Evolutionary conservation across 2,797 vertebrate species (phyloP), one percentile per base, ranked within the genome.

Genomic region (Pseudotriccus pelzelni): DNA sequence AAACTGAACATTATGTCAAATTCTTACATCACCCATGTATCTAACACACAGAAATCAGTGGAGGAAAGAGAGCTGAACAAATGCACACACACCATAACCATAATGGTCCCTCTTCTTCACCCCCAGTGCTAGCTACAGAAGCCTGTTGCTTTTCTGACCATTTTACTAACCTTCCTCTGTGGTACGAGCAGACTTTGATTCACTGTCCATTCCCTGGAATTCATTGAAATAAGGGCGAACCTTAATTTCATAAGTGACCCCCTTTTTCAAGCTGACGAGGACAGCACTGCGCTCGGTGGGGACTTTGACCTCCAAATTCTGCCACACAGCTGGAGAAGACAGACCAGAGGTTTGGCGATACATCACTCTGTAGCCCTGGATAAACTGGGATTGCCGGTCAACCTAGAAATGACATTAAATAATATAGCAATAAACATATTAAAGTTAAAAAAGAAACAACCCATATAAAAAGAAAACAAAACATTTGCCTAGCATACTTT

Each of bases 171-270:
- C 99, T 99, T 99, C 99, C 78, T 99, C 99, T 1, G 98, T 98
- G 25, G 99, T 99, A 81, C 99, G 98, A 9, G 99, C 98, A 4
- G 98, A 99, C 97, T 99, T 99, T 49, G 99, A 98, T 89, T 99
- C 99, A 44, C 99, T 99, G 97, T 99, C 99, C 98, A 99, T 99
- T 89, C 99, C 99, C 92, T 99, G 99, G 96, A 99, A 99, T 89
- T 99, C 99, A 76, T 99, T 99, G 98, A 99, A 99, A 91, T 99
- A 99, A 5, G 99, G 99, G 10, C 99, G 98, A 43, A 99, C 99
- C 97, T 99, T 99, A 93, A 99, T 98, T 97, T 99, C 99, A 0
- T 99, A 99, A 69, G 98, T 98, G 50, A 99, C 98, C 5, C 99
- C 99, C 94, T 99, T 99, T 97, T 99, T 99, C 68, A 99, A 98